Percentiles rank a stretch among this genome's conserved stretches.
Evolutionary conservation across 1,140 invertebrate species (phyloP).

Genomic region (Pseudobourletiella spinata): DNA sequence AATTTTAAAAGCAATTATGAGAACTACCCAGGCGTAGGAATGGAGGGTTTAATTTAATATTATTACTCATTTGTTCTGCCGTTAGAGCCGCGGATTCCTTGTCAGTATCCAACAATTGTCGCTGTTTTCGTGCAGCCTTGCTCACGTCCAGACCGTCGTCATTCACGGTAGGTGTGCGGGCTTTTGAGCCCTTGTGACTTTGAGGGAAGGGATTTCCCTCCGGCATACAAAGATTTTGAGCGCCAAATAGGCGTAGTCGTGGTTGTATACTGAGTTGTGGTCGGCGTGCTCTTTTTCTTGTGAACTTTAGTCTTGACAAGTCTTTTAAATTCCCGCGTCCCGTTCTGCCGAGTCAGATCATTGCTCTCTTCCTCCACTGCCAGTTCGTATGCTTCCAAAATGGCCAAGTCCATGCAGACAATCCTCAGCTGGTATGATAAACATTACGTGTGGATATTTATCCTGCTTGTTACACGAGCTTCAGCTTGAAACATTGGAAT

Average conservation of each 20-base stretch:
- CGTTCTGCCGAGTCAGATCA: not conserved
- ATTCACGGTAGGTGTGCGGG: no score
- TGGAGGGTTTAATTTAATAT: no score
- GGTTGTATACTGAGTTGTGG: not conserved
- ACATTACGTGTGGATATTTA: no score
- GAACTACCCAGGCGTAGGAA: no score
- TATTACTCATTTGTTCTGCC: not conserved
- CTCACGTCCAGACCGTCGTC: no score
- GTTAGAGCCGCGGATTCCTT: not conserved
- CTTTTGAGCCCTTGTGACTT: no score
- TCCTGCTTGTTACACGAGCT: no score
- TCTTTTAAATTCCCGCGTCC: not conserved
- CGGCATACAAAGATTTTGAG: no score
- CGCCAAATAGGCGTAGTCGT: not conserved
- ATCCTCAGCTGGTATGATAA: no score
- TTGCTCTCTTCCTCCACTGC: not conserved
- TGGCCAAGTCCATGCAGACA: not conserved
- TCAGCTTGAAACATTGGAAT: not conserved
- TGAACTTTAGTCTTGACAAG: constrained; percentile 6
- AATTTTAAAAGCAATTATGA: no score
- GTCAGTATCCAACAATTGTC: not conserved
- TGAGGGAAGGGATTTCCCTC: no score
- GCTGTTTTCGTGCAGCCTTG: not conserved
- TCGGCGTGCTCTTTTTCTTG: not conserved
- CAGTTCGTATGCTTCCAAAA: constrained; percentile 4